phyloP scores from a whole-genome alignment of 2,113 vertebrate species.

The Oostethus manadensis region DNA sequence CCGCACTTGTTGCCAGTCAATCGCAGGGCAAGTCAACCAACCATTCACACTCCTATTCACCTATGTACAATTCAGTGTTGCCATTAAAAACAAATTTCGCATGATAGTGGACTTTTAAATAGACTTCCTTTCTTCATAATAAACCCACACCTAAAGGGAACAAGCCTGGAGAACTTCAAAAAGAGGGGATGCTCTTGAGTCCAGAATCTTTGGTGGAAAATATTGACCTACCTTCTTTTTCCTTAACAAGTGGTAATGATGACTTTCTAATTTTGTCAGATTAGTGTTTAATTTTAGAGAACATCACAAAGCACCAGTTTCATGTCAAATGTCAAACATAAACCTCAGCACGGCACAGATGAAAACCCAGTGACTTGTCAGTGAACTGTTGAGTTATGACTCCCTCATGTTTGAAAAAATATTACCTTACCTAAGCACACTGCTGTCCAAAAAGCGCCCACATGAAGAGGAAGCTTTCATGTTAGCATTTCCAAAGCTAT shows the following conservation, averaged over 20 bases:
- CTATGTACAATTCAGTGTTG: too few relatives aligned
- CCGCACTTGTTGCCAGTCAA: too few relatives aligned
- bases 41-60: too few relatives aligned
- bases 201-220: conserved; percentile 12
- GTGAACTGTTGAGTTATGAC: conserved; percentile 35
- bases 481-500: conserved; percentile 49
- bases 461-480: conserved; percentile 43
- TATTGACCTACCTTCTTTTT: neutral
- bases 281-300: neutral
- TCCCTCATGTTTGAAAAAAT: conserved; percentile 35
- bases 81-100: too few relatives aligned
- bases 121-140: neutral
- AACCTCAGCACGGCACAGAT: conserved; percentile 18
- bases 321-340: neutral
- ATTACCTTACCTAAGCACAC: conserved; percentile 36
- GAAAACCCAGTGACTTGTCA: conserved; percentile 26
- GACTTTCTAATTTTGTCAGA: neutral
- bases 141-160: neutral
- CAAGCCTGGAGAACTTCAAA: neutral
- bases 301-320: neutral
- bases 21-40: too few relatives aligned
- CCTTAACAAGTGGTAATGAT: neutral
- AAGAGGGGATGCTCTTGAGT: neutral
- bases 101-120: too few relatives aligned
- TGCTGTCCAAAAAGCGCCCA: conserved; percentile 40